Percentiles rank a stretch among this genome's conserved stretches.
phyloP scores from a whole-genome alignment of 2,113 vertebrate species.

The Scopus umbretta region DNA sequence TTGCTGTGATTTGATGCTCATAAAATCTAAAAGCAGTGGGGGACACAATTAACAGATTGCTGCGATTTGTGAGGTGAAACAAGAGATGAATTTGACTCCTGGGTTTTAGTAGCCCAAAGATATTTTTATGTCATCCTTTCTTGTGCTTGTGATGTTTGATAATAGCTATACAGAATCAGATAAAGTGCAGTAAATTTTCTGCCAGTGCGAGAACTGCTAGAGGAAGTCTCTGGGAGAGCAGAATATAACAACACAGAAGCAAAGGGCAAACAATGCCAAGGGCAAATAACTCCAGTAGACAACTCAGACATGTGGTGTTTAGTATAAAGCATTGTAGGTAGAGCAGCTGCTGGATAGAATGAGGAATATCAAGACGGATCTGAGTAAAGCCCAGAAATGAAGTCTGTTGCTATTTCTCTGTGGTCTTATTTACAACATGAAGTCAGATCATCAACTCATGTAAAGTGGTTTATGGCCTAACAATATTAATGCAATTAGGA shows the following conservation, averaged over 20 bases:
- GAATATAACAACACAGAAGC: background rate
- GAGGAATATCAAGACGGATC: background rate
- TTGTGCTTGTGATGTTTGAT: background rate
- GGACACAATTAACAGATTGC: background rate
- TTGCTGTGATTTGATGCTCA: background rate
- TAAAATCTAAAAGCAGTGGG: background rate
- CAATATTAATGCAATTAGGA: background rate
- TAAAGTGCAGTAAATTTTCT: background rate
- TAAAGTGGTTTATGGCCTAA: background rate
- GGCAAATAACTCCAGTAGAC: background rate
- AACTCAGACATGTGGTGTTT: background rate
- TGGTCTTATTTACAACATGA: background rate
- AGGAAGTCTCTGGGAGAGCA: background rate
- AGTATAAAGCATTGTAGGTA: background rate
- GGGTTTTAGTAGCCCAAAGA: background rate
- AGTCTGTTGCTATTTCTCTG: background rate
- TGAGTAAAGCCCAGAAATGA: background rate
- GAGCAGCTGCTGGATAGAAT: background rate
- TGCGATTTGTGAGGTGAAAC: background rate
- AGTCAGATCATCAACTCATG: background rate
- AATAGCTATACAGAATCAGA: background rate
- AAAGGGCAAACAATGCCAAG: background rate
- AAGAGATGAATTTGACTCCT: background rate
- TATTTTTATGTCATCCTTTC: background rate
- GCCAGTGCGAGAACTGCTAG: background rate